Evolutionary conservation across 2,797 vertebrate genomes (phyloP), one percentile per base, ranked within the genome.

Genomic region (Artibeus lituratus): DNA sequence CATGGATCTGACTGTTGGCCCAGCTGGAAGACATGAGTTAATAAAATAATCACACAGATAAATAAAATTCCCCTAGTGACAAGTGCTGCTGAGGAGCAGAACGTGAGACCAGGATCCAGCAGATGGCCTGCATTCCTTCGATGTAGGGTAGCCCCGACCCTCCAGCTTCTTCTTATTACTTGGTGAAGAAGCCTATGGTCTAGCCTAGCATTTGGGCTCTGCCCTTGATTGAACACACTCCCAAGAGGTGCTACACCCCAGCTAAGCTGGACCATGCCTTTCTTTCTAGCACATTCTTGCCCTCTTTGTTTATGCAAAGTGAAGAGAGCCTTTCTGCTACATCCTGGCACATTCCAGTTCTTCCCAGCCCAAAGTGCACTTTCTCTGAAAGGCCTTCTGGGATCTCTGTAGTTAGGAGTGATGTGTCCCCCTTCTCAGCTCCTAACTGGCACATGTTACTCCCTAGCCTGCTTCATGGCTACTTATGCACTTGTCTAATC

Each of bases 151-250:
- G 35, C 73, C 5, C 18, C 53, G 62, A 10, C 12, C 35, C 73
- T 51, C 80, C 10, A 5, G 55, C 14, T 44, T 78, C 29, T 69
- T n/a, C 51, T 35, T 12, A 0, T 32, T 37, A 10, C 37, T 14
- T 69, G 1, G 32, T 42, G 16, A 37, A 49, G 69, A 91, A 21
- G 26, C 53, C 39, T 0, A 0, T 8, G 37, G 10, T 69, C 35
- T 16, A 76, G 24, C 37, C n/a, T 62, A 35, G 29, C 12, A 21
- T 81, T 55, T 10, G 16, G 67, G 2, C 65, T 72, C 39, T 7
- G 18, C 2, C 0, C 8, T 0, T 5, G 37, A 69, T 21, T 22
- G 2, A 88, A 29, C 8, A 14, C 39, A 32, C 11, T 35, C 19
- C 39, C 44, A 59, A 49, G 35, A 74, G 47, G 6, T 3, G 62